Percentiles rank a stretch among this genome's conserved stretches.
Evolutionary conservation across 2,113 vertebrate species (phyloP).

Genomic region (Etia nguti): DNA sequence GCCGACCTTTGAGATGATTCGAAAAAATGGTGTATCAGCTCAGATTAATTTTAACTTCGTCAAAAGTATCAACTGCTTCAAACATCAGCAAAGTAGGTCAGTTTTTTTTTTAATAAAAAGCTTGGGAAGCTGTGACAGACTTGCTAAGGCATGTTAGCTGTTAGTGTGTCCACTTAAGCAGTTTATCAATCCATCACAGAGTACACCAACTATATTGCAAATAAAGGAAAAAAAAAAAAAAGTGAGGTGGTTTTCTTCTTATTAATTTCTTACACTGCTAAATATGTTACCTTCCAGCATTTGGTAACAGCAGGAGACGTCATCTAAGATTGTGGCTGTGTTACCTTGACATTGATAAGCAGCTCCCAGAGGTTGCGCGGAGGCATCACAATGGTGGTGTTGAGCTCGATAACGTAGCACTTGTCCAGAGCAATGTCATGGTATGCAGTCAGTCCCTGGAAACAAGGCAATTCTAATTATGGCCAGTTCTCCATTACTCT

Average conservation of each 20-base stretch:
- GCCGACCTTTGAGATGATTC: too few relatives aligned
- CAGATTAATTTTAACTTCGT: neutral
- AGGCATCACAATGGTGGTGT: constrained; percentile 90
- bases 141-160: neutral
- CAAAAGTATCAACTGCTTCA: neutral
- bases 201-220: fast-evolving
- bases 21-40: neutral
- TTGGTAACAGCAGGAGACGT: neutral
- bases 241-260: neutral
- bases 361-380: constrained; percentile 94
- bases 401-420: constrained; percentile 92
- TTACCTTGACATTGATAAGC: constrained; percentile 88
- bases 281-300: neutral
- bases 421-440: constrained; percentile 91
- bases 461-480: neutral
- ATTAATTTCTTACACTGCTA: neutral
- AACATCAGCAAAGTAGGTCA: neutral
- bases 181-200: neutral
- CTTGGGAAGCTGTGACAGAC: neutral
- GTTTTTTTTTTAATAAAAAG: fast-evolving
- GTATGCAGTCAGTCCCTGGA: constrained; percentile 89
- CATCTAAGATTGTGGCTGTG: fast-evolving
- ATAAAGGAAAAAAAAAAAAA: neutral
- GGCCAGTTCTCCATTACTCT: neutral
- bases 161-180: neutral